Base-by-base conservation (phyloP, 92 coral and sea anemone species). In the Parazoanthus darwini region DNA sequence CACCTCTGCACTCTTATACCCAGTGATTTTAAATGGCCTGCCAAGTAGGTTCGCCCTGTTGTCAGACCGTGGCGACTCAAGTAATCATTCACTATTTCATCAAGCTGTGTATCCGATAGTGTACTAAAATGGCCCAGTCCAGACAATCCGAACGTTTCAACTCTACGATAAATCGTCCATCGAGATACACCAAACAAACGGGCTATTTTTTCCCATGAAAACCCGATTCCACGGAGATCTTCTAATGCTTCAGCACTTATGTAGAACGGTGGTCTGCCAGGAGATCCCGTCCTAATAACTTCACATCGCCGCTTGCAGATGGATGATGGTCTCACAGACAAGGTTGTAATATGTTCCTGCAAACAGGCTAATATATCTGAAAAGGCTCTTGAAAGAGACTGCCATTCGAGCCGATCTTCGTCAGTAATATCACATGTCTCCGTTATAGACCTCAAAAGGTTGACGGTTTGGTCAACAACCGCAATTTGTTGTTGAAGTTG, bases 181-280 rank as follows among this genome's bases (percentile, higher is more conserved):
- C 83, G 83, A 25, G 89, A 86, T 42, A 86, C 84, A 68, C 89
- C 82, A 76, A 86, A 86, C 25, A 86, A 86, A 39, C 43, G 35
- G 67, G 89, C 89, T 42, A 86, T 86, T 71, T 86, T 86, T 38
- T 74, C 68, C 81, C 89, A 86, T 46, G 89, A 35, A 86, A 86
- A 86, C 71, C 89, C 89, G 46, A 86, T 86, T 86, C 89, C 81
- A 86, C 89, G 81, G 74, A 74, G 81, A 86, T 73, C 89, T 73
- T 73, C 50, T 4, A 44, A 7, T 44, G 50, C 8, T 7, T 44
- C 50, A 44, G 50, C 50, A 4, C 5, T 4, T 4, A 44, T 44
- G 50, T 7, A 4, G 8, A 44, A 4, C 5, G 50, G 5, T 4
- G 50, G 50, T 44, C 50, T 44, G 50, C 50, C 50, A 7, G 50